A percentile compares a stretch with the other conserved stretches of the same genome.
Evolutionary conservation across 2,797 vertebrate genomes (phyloP).

Genomic region (Simalia tracyae): DNA sequence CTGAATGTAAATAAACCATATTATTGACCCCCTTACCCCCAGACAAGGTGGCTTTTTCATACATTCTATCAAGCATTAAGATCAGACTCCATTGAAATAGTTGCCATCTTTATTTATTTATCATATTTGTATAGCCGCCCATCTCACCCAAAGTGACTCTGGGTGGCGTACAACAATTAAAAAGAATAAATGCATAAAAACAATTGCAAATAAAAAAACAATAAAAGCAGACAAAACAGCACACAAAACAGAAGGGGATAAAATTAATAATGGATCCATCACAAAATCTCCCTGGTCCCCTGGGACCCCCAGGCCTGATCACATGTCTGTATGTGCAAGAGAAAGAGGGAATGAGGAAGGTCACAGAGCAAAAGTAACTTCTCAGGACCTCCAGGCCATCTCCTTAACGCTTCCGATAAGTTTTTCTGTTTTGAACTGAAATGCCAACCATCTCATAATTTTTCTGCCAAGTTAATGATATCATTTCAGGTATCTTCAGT

Average conservation of each 20-base stretch:
- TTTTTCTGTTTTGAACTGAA: not conserved
- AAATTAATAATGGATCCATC: no score
- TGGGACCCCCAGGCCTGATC: no score
- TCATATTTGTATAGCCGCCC: no score
- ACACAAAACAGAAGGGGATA: no score
- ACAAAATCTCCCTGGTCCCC: no score
- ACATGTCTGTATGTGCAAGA: not conserved
- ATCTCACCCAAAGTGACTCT: no score
- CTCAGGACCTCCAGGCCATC: not conserved
- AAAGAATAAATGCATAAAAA: not conserved
- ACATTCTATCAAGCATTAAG: not conserved
- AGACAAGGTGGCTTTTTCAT: not conserved
- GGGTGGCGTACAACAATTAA: no score
- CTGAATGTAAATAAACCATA: not conserved
- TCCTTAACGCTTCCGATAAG: not conserved
- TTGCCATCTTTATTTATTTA: no score
- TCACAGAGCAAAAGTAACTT: not conserved
- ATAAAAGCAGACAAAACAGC: no score
- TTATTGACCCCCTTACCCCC: not conserved
- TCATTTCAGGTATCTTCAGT: conserved; percentile 16
- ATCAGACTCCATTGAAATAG: not conserved
- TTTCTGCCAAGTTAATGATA: not conserved
- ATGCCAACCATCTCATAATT: not conserved
- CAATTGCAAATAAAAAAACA: no score
- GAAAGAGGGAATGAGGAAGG: not conserved